These are phyloP conservation scores for Recurvirostra avosetta DNA, from an alignment of 2,113 vertebrate species.

Conservation along the genomic window DNA sequence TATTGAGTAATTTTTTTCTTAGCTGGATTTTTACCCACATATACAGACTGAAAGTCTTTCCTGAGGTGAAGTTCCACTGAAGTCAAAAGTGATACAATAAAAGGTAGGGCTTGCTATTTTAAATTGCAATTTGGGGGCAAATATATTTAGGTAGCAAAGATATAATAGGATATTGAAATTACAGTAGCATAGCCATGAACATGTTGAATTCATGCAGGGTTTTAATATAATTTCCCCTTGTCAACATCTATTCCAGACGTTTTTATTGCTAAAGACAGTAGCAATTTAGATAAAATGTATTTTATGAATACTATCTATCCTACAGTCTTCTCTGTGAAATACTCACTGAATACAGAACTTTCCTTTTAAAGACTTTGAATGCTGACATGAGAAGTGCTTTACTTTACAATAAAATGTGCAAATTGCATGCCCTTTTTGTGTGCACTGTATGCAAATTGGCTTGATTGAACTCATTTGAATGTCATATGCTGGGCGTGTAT, in stretches of 20 bases:
- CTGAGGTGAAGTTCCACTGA: background rate
- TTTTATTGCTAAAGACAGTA: slow-evolving; percentile 53
- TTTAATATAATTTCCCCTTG: slow-evolving; percentile 57
- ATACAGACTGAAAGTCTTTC: background rate
- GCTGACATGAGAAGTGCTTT: slow-evolving; percentile 41
- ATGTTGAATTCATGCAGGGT: background rate
- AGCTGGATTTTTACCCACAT: background rate
- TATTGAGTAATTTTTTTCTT: background rate
- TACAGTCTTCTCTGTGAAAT: slow-evolving; percentile 13
- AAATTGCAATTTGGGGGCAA: background rate
- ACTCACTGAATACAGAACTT: background rate
- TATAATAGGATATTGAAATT: slow-evolving; percentile 28
- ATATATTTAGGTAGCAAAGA: background rate
- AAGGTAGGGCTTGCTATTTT: background rate
- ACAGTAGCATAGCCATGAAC: background rate
- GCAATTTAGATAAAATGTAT: slow-evolving; percentile 53
- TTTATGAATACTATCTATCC: slow-evolving; percentile 57
- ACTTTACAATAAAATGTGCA: slow-evolving; percentile 27
- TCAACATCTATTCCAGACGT: slow-evolving; percentile 8
- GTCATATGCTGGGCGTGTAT: background rate
- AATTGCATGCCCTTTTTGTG: background rate
- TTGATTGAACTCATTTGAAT: background rate
- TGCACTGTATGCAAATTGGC: slow-evolving; percentile 2
- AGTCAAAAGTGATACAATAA: background rate
- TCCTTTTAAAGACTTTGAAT: slow-evolving; percentile 34